phyloP scores from a whole-genome alignment of 1,140 invertebrate species.

The Eulimnadia texana region DNA sequence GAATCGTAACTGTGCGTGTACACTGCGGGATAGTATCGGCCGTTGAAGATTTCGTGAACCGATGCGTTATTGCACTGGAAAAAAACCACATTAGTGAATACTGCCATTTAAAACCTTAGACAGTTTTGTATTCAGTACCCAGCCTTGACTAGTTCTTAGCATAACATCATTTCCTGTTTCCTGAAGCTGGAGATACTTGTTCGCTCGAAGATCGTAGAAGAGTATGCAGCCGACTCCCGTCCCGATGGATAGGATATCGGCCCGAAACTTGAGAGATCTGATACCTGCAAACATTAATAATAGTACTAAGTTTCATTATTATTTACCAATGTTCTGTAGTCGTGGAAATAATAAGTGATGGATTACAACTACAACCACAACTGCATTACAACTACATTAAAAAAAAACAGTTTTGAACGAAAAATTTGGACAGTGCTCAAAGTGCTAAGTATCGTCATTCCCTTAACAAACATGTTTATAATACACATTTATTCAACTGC shows the following conservation, averaged over 20 bases:
- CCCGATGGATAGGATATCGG: slow-evolving; percentile 78
- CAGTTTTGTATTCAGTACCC: too few relatives aligned
- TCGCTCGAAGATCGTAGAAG: slow-evolving; percentile 83
- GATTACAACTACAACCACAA: too few relatives aligned
- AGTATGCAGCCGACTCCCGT: slow-evolving; percentile 80
- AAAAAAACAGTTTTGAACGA: too few relatives aligned
- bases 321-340: too few relatives aligned
- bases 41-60: slow-evolving; percentile 34
- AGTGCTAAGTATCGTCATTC: too few relatives aligned
- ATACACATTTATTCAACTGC: background rate
- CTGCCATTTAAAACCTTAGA: background rate
- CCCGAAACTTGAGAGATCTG: slow-evolving; percentile 76
- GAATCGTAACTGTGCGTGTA: slow-evolving; percentile 93
- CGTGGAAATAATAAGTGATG: too few relatives aligned
- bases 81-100: background rate
- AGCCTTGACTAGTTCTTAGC: slow-evolving; percentile 73
- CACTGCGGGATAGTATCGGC: slow-evolving; percentile 73
- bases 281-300: slow-evolving; percentile 45
- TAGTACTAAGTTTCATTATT: slow-evolving; percentile 7
- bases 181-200: slow-evolving; percentile 79
- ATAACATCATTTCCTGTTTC: slow-evolving; percentile 73
- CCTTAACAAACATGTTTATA: too few relatives aligned
- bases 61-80: background rate
- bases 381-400: too few relatives aligned
- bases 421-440: too few relatives aligned